These are phyloP conservation scores for Streptopelia turtur DNA, from an alignment of 2,797 vertebrate species.

Conservation along the genomic window DNA sequence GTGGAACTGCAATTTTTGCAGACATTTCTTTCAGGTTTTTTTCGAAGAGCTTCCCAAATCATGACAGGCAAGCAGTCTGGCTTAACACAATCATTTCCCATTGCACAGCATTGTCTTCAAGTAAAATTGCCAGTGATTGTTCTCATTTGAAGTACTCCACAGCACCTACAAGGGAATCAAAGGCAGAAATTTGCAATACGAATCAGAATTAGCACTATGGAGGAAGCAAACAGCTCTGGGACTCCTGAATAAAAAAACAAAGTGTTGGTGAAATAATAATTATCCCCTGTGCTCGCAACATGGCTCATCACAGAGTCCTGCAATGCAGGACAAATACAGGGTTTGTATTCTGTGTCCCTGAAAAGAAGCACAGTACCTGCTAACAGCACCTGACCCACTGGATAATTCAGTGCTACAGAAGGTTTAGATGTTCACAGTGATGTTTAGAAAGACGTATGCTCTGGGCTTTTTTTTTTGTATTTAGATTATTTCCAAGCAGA, in stretches of 20 bases:
- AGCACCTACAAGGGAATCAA: not conserved
- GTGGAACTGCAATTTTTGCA: not conserved
- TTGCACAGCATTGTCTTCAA: constrained; percentile 3
- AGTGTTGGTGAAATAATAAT: constrained; percentile 4
- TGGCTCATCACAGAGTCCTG: not conserved
- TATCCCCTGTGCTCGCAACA: not conserved
- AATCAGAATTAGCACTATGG: not conserved
- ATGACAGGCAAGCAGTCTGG: not conserved
- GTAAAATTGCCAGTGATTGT: not conserved
- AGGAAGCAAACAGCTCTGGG: not conserved
- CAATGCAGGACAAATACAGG: not conserved
- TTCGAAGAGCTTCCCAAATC: not conserved
- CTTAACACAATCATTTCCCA: constrained; percentile 23
- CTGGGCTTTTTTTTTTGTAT: not conserved
- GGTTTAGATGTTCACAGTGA: too few species aligned
- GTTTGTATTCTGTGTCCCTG: not conserved
- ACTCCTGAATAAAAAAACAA: not conserved
- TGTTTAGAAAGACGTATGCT: not conserved
- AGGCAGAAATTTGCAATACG: not conserved
- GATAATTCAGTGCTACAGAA: not conserved
- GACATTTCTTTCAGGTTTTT: not conserved
- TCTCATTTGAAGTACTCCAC: not conserved
- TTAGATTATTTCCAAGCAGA: not conserved
- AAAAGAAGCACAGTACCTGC: not conserved
- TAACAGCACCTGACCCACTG: not conserved